These are phyloP conservation scores for Aphodius granarius DNA, from an alignment of 2,888 invertebrate genomes.

Conservation along the genomic window DNA sequence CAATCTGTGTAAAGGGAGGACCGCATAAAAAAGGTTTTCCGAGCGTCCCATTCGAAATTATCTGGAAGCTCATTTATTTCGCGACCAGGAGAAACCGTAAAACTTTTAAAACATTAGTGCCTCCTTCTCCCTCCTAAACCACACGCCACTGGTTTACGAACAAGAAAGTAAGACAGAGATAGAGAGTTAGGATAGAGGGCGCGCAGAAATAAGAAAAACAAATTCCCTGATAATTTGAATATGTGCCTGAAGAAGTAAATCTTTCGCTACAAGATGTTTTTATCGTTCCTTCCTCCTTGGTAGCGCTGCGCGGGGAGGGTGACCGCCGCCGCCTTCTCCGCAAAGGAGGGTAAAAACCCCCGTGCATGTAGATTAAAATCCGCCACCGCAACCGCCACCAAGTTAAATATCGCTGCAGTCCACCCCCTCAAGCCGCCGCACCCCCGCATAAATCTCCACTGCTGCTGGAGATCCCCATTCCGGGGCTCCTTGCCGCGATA, in stretches of 20 bases:
- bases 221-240: slow-evolving; percentile 59
- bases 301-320: slow-evolving; percentile 50
- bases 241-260: slow-evolving; percentile 57
- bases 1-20: not conserved
- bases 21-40: not conserved
- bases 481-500: slow-evolving; percentile 45
- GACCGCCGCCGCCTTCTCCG: slow-evolving; percentile 28
- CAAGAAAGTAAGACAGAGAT: slow-evolving; percentile 32
- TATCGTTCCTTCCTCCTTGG: slow-evolving; percentile 45
- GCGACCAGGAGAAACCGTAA: slow-evolving; percentile 38
- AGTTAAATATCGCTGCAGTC: slow-evolving; percentile 54
- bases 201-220: slow-evolving; percentile 52
- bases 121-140: not conserved
- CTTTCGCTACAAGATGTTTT: slow-evolving; percentile 57
- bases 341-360: slow-evolving; percentile 50
- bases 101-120: slow-evolving; percentile 47
- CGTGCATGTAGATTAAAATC: slow-evolving; percentile 57
- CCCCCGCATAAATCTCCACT: slow-evolving; percentile 50
- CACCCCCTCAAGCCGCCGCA: slow-evolving; percentile 34
- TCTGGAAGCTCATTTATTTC: slow-evolving; percentile 42
- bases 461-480: slow-evolving; percentile 49
- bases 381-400: slow-evolving; percentile 49
- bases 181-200: slow-evolving; percentile 14
- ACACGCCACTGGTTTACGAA: not conserved
- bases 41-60: slow-evolving; percentile 30